These are phyloP conservation scores for Pteropus rufus DNA, from an alignment of 2,797 vertebrate species.

Conservation along the genomic window DNA sequence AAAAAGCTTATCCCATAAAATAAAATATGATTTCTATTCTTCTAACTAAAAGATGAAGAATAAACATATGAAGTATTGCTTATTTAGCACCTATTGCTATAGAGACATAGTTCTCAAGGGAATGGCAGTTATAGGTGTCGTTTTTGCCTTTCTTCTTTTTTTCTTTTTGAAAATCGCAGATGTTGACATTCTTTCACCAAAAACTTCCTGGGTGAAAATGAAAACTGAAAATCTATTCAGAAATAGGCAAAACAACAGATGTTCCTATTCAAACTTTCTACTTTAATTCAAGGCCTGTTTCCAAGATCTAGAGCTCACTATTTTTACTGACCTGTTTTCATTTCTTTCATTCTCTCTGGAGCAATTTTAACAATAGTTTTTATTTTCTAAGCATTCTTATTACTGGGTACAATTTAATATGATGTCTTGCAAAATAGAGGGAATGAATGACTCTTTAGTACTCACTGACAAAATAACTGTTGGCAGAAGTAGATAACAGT, in stretches of 20 bases:
- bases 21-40: neutral
- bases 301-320: neutral
- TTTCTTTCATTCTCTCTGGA: neutral
- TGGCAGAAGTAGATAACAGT: neutral
- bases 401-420: constrained; percentile 1
- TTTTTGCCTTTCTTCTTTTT: neutral
- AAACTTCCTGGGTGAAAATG: neutral
- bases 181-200: neutral
- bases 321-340: neutral
- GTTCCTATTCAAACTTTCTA: neutral
- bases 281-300: constrained; percentile 22
- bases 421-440: neutral
- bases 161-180: neutral
- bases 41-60: neutral
- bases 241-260: constrained; percentile 22
- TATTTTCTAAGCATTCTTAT: constrained; percentile 19
- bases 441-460: neutral
- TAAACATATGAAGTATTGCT: neutral
- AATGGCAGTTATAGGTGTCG: neutral
- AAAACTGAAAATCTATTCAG: neutral
- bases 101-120: neutral
- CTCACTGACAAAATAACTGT: neutral
- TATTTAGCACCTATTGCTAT: neutral
- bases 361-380: neutral
- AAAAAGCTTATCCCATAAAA: neutral